phyloP scores from a whole-genome alignment of 1,140 invertebrate species.

The Catajapyx aquilonaris region DNA sequence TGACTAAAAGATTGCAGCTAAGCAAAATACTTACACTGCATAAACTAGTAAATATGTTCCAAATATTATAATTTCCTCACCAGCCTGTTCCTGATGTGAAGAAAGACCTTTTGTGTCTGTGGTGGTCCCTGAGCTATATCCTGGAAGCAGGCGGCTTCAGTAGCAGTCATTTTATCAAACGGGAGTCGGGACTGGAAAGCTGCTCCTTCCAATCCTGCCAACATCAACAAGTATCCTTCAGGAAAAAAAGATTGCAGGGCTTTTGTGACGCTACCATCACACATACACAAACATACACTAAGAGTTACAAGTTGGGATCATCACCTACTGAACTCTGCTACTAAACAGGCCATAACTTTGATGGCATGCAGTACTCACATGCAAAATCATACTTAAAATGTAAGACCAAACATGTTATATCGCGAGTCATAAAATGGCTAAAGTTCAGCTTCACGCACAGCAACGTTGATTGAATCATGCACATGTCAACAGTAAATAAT shows the following conservation, averaged over 20 bases:
- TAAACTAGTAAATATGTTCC: no score
- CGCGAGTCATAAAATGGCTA: no score
- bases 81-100: constrained; percentile 79
- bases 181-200: constrained; percentile 83
- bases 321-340: not conserved
- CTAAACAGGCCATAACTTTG: not conserved
- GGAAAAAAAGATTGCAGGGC: not conserved
- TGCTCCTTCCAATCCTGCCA: constrained; percentile 59
- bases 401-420: not conserved
- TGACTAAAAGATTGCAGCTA: no score
- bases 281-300: not conserved
- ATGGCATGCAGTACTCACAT: not conserved
- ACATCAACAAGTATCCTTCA: constrained; percentile 2
- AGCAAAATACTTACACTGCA: no score
- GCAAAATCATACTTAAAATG: not conserved
- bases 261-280: no score
- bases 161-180: constrained; percentile 83
- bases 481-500: no score
- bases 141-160: constrained; percentile 81
- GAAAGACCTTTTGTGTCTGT: constrained; percentile 71
- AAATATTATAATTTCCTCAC: no score
- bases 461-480: no score
- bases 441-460: no score
- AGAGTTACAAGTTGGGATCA: not conserved
- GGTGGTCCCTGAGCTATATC: constrained; percentile 62